A percentile compares a stretch with the other conserved stretches of the same genome.
Conservation (phyloP, 1,140 invertebrate genomes). For the Temnothorax curvispinosus region DNA sequence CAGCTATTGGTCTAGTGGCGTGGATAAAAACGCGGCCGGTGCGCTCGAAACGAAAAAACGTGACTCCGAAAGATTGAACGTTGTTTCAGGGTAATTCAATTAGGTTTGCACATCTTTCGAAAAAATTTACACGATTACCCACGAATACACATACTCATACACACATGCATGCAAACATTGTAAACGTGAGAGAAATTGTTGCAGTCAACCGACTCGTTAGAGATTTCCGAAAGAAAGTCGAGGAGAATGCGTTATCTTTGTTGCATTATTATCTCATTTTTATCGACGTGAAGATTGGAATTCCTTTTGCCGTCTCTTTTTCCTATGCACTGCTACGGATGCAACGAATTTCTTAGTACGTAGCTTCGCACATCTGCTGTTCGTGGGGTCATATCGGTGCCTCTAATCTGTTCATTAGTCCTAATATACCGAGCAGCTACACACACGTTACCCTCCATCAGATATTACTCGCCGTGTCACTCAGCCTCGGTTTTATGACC, state of each 20-base stretch:
- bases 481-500: conserved; percentile 71
- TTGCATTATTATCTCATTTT: background rate
- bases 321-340: background rate
- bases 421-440: conserved; percentile 79
- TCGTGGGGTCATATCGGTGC: conserved; percentile 72
- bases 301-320: background rate
- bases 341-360: conserved; percentile 2
- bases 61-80: conserved; percentile 2
- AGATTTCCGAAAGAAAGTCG: background rate
- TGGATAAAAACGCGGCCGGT: background rate
- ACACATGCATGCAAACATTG: too few relatives aligned
- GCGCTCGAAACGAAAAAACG: conserved; percentile 3
- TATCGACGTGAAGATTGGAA: background rate
- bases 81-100: conserved; percentile 53
- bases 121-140: conserved; percentile 15
- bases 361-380: conserved; percentile 11
- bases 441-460: conserved; percentile 75
- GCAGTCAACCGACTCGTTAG: background rate
- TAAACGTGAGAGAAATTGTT: background rate
- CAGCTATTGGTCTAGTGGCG: conserved; percentile 42
- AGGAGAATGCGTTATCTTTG: background rate
- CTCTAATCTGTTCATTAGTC: conserved; percentile 82
- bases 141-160: background rate
- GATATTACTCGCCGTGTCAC: conserved; percentile 74
- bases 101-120: conserved; percentile 31